phyloP scores from a whole-genome alignment of 2,888 invertebrate species.

The Reticulitermes lucifugus region DNA sequence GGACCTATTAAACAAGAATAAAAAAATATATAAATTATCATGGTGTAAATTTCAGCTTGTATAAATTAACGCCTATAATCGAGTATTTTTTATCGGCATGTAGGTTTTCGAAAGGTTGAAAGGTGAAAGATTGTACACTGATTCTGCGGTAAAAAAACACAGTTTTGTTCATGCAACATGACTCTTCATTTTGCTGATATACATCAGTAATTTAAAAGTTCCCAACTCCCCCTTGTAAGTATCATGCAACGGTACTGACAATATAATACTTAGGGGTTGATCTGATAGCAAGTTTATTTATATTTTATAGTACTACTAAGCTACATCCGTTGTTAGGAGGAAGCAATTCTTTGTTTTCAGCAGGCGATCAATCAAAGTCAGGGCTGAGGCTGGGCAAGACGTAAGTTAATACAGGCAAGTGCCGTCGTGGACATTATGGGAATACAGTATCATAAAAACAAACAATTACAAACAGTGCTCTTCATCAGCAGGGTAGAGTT shows the following conservation, averaged over 20 bases:
- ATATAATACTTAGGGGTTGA: background rate
- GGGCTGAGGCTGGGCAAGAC: background rate
- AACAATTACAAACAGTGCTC: background rate
- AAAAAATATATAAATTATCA: background rate
- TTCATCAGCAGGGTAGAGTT: background rate
- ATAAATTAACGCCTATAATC: slow-evolving; percentile 4
- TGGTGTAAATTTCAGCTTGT: background rate
- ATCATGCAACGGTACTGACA: background rate
- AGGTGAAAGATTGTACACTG: background rate
- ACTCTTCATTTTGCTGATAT: background rate
- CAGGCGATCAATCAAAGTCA: background rate
- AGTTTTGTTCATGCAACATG: background rate
- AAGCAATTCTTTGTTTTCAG: background rate
- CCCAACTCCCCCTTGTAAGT: background rate
- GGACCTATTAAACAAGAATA: background rate
- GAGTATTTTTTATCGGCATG: background rate
- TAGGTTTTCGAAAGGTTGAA: background rate
- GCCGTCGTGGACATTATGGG: background rate
- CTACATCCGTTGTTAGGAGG: background rate
- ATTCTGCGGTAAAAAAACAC: background rate
- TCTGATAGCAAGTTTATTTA: slow-evolving; percentile 9
- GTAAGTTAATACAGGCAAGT: background rate
- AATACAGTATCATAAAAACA: background rate
- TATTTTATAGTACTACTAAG: background rate
- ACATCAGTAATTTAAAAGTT: background rate